These are phyloP conservation scores for Anastrepha ludens DNA, from an alignment of 1,140 invertebrate species.

Conservation along the genomic window DNA sequence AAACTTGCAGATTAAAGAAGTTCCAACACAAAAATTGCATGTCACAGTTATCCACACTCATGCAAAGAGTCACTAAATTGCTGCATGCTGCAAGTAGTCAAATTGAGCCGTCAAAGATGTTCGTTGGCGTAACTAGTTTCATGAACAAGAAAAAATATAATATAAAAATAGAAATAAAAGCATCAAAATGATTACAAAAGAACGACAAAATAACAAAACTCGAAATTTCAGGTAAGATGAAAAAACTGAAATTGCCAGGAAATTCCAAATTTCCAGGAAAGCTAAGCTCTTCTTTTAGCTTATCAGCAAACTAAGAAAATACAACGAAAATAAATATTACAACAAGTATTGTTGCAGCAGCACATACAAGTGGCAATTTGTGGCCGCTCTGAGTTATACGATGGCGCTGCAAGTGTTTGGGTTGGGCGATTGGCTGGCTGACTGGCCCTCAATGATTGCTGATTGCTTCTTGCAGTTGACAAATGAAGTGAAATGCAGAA, in stretches of 20 bases:
- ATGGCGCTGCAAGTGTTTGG: not conserved
- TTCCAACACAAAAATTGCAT: slow-evolving; percentile 1
- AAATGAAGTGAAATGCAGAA: slow-evolving; percentile 50
- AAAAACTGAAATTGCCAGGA: slow-evolving; percentile 37
- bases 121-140: not conserved
- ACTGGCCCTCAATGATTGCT: slow-evolving; percentile 38
- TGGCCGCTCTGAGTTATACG: slow-evolving; percentile 10
- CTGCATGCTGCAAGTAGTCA: not conserved
- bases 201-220: not conserved
- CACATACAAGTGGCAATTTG: slow-evolving; percentile 19
- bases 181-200: not conserved
- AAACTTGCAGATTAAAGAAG: not conserved
- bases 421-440: slow-evolving; percentile 6
- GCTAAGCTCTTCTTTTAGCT: not conserved
- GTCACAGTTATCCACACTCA: not conserved
- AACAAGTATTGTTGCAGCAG: not conserved
- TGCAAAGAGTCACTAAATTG: not conserved
- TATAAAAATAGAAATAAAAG: not conserved
- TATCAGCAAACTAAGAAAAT: not conserved
- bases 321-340: not conserved
- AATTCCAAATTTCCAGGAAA: slow-evolving; percentile 44
- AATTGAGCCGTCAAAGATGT: slow-evolving; percentile 46
- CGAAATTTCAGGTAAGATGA: slow-evolving; percentile 12
- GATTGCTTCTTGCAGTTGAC: slow-evolving; percentile 39
- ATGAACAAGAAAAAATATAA: not conserved